Conservation (phyloP, 2,113 vertebrate genomes). For the Perca fluviatilis region DNA sequence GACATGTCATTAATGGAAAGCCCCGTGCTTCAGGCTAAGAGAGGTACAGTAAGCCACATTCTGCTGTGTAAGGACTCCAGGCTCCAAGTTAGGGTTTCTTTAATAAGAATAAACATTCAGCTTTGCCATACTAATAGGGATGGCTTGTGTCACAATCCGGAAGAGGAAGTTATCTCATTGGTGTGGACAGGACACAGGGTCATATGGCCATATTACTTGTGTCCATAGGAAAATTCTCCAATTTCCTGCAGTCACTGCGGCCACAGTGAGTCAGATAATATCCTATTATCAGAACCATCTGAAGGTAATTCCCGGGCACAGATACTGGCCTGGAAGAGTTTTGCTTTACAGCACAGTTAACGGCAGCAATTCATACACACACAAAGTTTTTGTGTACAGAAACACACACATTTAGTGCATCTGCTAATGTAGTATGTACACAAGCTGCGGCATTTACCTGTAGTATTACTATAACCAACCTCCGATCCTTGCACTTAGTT, state of each 20-base stretch:
- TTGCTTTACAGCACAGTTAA: conserved; percentile 51
- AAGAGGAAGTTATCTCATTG: conserved; percentile 52
- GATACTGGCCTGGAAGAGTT: conserved; percentile 47
- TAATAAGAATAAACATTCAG: conserved; percentile 38
- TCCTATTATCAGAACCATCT: conserved; percentile 69
- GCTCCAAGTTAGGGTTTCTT: conserved; percentile 33
- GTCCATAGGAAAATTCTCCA: conserved; percentile 72
- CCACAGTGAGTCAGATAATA: conserved; percentile 62
- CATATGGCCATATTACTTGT: conserved; percentile 48
- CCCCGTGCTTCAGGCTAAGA: conserved; percentile 26
- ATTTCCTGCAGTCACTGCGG: conserved; percentile 77
- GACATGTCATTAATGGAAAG: conserved; percentile 30
- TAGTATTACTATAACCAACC: background rate
- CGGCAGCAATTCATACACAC: conserved; percentile 8
- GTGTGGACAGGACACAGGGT: conserved; percentile 57
- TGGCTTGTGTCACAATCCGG: conserved; percentile 34
- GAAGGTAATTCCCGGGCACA: conserved; percentile 64
- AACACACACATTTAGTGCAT: background rate
- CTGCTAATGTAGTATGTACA: background rate
- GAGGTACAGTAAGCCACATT: conserved; percentile 30
- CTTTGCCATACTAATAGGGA: conserved; percentile 20
- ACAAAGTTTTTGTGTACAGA: conserved; percentile 16
- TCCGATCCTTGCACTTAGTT: background rate
- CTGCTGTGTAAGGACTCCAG: conserved; percentile 42
- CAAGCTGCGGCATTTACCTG: background rate